A percentile compares a stretch with the other conserved stretches of the same genome.
phyloP scores from a whole-genome alignment of 2,888 invertebrate genomes.

The Odontocolon sp. region DNA sequence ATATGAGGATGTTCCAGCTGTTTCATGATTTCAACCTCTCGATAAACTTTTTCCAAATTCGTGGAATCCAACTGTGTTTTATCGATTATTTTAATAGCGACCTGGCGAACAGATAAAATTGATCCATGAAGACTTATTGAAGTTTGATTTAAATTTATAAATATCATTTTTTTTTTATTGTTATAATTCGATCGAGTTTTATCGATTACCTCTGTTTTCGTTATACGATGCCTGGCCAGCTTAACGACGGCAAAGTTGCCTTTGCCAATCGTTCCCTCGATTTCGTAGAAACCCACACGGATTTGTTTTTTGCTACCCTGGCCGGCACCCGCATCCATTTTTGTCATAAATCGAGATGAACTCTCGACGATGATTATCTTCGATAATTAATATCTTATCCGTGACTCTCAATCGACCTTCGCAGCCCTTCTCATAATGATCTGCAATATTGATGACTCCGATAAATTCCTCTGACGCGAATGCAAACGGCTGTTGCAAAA shows the following conservation, averaged over 20 bases:
- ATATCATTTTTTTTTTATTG: conserved; percentile 1
- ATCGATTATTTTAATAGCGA: conserved; percentile 98
- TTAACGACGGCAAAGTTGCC: conserved; percentile 99
- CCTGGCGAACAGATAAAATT: conserved; percentile 84
- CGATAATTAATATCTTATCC: background rate
- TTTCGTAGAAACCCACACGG: conserved; percentile 98
- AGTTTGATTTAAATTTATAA: background rate
- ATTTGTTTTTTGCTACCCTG: conserved; percentile 83
- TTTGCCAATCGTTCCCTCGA: conserved; percentile 98
- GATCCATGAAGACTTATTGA: background rate
- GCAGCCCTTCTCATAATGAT: conserved; percentile 41
- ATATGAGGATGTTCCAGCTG: conserved; percentile 98
- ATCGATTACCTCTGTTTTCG: conserved; percentile 95
- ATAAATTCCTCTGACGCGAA: background rate
- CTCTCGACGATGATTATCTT: too few relatives aligned
- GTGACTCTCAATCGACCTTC: conserved; percentile 37
- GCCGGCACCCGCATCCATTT: conserved; percentile 74
- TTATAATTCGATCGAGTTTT: background rate
- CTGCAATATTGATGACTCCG: conserved; percentile 28
- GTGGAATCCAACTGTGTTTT: conserved; percentile 94
- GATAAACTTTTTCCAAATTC: conserved; percentile 96
- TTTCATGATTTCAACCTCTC: conserved; percentile 99
- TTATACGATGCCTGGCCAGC: conserved; percentile 97
- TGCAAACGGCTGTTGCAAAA: background rate
- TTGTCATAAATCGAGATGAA: conserved; percentile 56